A percentile compares a stretch with the other conserved stretches of the same genome.
Conservation (phyloP, 1,140 invertebrate genomes). For the Hermetia illucens region DNA sequence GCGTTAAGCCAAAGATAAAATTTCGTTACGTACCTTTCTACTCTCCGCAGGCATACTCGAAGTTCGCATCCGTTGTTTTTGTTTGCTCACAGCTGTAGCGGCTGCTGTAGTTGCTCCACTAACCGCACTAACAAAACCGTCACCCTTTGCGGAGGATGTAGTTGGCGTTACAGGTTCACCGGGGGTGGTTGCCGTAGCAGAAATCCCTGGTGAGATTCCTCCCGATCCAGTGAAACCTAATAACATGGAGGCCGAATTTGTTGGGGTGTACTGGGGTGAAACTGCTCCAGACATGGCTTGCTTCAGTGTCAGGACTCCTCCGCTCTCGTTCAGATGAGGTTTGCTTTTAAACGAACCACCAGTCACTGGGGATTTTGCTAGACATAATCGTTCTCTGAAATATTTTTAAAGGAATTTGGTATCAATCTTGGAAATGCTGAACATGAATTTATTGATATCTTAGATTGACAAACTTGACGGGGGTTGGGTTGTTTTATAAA, state of each 20-base stretch:
- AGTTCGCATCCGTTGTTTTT: slow-evolving; percentile 22
- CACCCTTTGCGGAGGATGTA: slow-evolving; percentile 1
- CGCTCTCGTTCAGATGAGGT: slow-evolving; percentile 5
- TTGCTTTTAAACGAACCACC: too few relatives aligned
- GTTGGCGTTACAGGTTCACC: slow-evolving; percentile 10
- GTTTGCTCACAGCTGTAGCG: slow-evolving; percentile 2
- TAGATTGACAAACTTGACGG: too few relatives aligned
- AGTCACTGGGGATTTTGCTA: slow-evolving; percentile 15
- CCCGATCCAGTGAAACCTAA: neutral
- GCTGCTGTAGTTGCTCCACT: neutral
- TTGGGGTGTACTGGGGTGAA: slow-evolving; percentile 21
- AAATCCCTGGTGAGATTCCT: slow-evolving; percentile 4
- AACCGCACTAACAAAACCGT: slow-evolving; percentile 1
- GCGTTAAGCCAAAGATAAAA: neutral
- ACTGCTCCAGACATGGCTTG: slow-evolving; percentile 27
- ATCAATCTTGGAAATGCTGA: too few relatives aligned
- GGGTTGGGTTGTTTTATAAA: too few relatives aligned
- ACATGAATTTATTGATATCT: too few relatives aligned
- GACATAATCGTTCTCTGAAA: slow-evolving; percentile 19
- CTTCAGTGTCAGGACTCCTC: slow-evolving; percentile 24
- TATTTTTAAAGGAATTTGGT: too few relatives aligned
- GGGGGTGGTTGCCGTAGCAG: neutral
- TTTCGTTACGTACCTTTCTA: slow-evolving; percentile 19
- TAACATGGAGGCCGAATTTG: slow-evolving; percentile 5
- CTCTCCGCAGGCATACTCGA: slow-evolving; percentile 29